Base-by-base conservation (phyloP, 2,113 vertebrate species). In the Hylia prasina region DNA sequence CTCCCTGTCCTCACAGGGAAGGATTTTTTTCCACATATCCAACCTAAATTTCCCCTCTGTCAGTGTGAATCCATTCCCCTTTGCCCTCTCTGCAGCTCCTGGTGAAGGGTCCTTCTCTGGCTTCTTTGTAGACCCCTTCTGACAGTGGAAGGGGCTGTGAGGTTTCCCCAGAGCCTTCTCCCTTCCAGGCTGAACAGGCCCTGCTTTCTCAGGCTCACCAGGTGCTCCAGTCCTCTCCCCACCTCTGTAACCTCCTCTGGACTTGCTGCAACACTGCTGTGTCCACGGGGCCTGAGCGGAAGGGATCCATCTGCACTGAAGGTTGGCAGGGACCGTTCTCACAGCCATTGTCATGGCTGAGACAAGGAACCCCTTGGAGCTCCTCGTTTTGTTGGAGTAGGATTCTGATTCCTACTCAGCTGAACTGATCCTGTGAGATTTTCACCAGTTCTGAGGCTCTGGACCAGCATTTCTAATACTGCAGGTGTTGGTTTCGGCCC, bases 1-100 rank as follows among this genome's bases (percentile, higher is more conserved):
- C n/a, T 73, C 0, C 2, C 11, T 16, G 4, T 1, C 30, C 35
- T 42, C 51, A 1, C 16, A 48, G 70, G 22, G 33, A 42, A 57
- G 35, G 21, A 31, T 66, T 58, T 35, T 35, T 14, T 66, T 42
- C 37, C 11, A 6, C 15, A 31, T 27, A 22, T 9, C 61, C 53
- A 42, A 27, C 3, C 6, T 25, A 27, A 16, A 12, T 42, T 58
- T 37, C 71, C 25, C 16, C 31, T 48, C 24, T 86, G 27, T 39
- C 33, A 24, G 27, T 39, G 33, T 37, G 45, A 53, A 45, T 22
- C 84, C 45, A 6, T 53, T 45, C 15, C 33, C 19, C 14, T 2
- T 51, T n/a, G 28, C 40, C 22, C 39, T 69, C 22, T 69, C 53
- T 40, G 3, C 51, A 42, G 35, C 31, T 66, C 13, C 35, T 21